These are phyloP conservation scores for Pararge aegeria DNA, from an alignment of 1,140 invertebrate species.

Conservation along the genomic window DNA sequence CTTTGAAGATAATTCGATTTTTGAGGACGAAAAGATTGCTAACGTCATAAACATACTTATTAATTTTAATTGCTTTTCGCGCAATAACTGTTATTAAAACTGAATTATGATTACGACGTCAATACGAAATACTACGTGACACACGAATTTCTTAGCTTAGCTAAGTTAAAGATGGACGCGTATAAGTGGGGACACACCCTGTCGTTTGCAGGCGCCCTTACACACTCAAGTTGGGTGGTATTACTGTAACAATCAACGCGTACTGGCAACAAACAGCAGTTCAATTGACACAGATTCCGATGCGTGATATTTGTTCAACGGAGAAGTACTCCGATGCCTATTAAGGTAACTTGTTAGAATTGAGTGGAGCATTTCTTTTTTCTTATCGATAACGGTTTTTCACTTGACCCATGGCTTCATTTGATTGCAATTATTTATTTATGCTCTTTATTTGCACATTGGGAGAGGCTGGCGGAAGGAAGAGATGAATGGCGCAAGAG, in stretches of 20 bases:
- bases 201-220: neutral
- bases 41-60: no score
- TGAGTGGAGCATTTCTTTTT: neutral
- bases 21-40: no score
- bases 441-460: no score
- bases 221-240: neutral
- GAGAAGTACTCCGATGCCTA: neutral
- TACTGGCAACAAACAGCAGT: conserved; percentile 10
- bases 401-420: neutral
- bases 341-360: neutral
- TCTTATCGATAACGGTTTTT: neutral
- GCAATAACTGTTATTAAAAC: no score
- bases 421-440: neutral
- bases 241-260: conserved; percentile 15
- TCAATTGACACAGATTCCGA: conserved; percentile 16
- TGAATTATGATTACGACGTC: no score
- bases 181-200: neutral
- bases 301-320: conserved; percentile 3
- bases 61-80: no score
- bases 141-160: no score
- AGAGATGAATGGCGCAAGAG: no score
- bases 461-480: no score
- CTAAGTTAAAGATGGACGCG: neutral
- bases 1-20: no score
- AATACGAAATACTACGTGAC: no score